phyloP scores from a whole-genome alignment of 2,888 invertebrate species.

The Scotopteryx bipunctaria region DNA sequence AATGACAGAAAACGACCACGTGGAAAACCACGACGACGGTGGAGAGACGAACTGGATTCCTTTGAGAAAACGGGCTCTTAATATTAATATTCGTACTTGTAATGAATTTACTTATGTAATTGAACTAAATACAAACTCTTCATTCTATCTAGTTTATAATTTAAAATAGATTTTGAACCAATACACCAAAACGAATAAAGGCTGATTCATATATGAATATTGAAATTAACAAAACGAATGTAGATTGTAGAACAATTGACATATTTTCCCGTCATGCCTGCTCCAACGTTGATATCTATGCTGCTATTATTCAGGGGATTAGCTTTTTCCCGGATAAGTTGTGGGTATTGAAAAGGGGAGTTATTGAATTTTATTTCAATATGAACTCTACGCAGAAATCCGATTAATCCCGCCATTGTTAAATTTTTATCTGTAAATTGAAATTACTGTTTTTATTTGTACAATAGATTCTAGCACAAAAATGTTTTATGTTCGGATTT shows the following conservation, averaged over 20 bases:
- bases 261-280: slow-evolving; percentile 75
- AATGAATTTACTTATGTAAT: too few relatives aligned
- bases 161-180: too few relatives aligned
- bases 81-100: too few relatives aligned
- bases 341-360: slow-evolving; percentile 77
- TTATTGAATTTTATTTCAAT: slow-evolving; percentile 70
- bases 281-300: slow-evolving; percentile 74
- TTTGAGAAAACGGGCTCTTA: too few relatives aligned
- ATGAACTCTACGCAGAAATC: slow-evolving; percentile 53
- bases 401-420: slow-evolving; percentile 18
- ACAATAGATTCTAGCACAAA: too few relatives aligned
- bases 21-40: too few relatives aligned
- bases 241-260: slow-evolving; percentile 38
- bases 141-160: too few relatives aligned
- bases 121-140: too few relatives aligned
- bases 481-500: too few relatives aligned
- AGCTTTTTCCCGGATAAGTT: slow-evolving; percentile 76
- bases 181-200: too few relatives aligned
- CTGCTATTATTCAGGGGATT: slow-evolving; percentile 79
- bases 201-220: slow-evolving; percentile 57
- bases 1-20: too few relatives aligned
- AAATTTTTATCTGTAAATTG: not conserved
- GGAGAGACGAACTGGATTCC: too few relatives aligned
- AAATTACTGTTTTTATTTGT: not conserved
- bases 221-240: slow-evolving; percentile 41